Base-by-base conservation (phyloP, 2,797 vertebrate genomes). In the Pelodytes ibericus region DNA sequence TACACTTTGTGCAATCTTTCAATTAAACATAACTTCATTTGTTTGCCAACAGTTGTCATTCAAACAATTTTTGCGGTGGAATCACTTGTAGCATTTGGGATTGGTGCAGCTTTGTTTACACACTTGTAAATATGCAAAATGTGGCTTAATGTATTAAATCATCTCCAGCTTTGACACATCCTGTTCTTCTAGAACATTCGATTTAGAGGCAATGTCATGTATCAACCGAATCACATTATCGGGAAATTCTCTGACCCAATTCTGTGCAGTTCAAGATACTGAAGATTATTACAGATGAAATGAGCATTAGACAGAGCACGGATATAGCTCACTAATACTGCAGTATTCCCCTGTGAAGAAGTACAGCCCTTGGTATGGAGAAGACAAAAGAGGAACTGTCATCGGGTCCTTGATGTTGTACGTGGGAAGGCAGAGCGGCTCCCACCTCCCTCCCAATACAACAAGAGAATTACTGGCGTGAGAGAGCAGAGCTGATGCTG, bases 401-500 rank as follows among this genome's bases (percentile, higher is more conserved):
- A 68, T 70, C 33, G 62, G 25, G 24, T 62, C n/a, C 71, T 79
- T 73, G 76, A 79, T 79, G 63, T 73, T 73, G 51, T 69, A 69
- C 56, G 76, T 73, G 76, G 76, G 71, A 72, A 79, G 76, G 70
- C 76, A 79, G 41, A 26, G 44, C 49, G 24, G 57, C 71, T 68
- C 76, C 76, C 64, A 79, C 76, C 71, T 73, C 76, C 76, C 71
- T 72, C 61, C 49, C 75, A 72, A 53, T 78, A 68, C 44, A 69
- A 75, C 71, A 70, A 53, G 71, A 73, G 71, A 73, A 79, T 79
- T 79, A 73, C 76, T 73, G 71, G 76, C 70, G 63, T 73, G 76
- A 79, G 71, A 79, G 76, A 79, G 70, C 63, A 56, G 76, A 79
- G 63, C 70, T 73, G 76, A 79, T 71, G 69, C 76, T 69, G 76